Conservation (phyloP, 2,888 invertebrate genomes). For the Cheilosia urbana region DNA sequence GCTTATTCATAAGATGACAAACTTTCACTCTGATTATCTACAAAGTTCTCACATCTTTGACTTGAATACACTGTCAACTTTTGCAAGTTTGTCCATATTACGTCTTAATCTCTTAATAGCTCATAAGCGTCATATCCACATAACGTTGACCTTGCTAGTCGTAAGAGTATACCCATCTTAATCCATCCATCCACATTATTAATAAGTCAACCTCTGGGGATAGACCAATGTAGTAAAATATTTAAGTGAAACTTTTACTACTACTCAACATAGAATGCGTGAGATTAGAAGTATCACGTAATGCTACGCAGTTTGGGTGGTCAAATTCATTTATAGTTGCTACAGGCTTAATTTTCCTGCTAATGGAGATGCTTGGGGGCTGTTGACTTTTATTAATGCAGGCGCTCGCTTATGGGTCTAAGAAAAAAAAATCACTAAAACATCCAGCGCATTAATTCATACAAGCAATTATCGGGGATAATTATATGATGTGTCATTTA, state of each 20-base stretch:
- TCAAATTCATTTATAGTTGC: background rate
- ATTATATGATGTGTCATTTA: background rate
- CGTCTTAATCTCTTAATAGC: background rate
- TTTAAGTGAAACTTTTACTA: background rate
- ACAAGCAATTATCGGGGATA: background rate
- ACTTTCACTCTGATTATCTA: no score
- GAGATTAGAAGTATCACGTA: conserved; percentile 18
- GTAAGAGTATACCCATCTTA: background rate
- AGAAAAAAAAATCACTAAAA: background rate
- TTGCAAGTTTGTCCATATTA: background rate
- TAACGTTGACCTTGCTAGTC: background rate
- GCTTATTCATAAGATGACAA: no score
- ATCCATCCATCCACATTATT: background rate
- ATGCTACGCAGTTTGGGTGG: background rate
- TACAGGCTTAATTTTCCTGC: background rate
- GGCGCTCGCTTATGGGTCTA: background rate
- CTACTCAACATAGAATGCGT: background rate
- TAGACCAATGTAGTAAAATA: background rate
- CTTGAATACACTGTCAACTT: background rate
- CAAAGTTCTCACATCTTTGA: no score
- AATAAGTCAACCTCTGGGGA: background rate
- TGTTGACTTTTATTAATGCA: background rate
- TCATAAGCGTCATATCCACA: background rate
- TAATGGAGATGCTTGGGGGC: background rate
- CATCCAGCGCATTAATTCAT: background rate